Conservation (phyloP, 2,797 vertebrate species). For the Lithobates sylvaticus region DNA sequence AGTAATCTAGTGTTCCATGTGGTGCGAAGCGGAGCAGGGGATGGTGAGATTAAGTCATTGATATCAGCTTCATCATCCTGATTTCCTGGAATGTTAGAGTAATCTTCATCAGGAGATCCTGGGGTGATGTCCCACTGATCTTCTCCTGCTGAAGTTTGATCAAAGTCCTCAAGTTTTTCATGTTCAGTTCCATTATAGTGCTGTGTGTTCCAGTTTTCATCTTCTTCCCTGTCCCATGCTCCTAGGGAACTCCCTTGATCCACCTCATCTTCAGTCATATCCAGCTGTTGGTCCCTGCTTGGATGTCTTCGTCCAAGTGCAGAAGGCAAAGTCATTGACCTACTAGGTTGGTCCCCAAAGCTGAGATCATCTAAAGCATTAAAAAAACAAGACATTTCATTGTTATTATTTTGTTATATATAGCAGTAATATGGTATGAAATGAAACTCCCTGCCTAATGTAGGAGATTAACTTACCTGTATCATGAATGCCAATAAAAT, state of each 20-base stretch:
- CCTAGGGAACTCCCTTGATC: conserved; percentile 60
- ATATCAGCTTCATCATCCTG: conserved; percentile 22
- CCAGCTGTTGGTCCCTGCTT: conserved; percentile 57
- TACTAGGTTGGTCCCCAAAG: conserved; percentile 19
- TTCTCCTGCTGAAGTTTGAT: conserved; percentile 44
- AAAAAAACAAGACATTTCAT: background rate
- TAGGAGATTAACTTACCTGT: conserved; percentile 21
- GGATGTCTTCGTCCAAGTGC: conserved; percentile 32
- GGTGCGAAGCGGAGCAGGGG: background rate
- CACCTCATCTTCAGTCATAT: conserved; percentile 67
- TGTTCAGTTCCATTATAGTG: conserved; percentile 63
- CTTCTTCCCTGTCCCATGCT: conserved; percentile 43
- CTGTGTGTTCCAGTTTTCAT: conserved; percentile 63
- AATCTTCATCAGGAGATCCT: background rate
- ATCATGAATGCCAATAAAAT: background rate
- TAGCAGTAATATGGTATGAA: background rate
- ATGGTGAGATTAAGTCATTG: background rate
- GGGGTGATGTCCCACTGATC: conserved; percentile 55
- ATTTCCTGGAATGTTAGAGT: background rate
- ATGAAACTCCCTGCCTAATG: background rate
- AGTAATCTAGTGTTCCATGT: conserved; percentile 57
- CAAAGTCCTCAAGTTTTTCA: background rate
- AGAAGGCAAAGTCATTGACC: conserved; percentile 34
- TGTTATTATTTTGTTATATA: background rate
- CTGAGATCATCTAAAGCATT: conserved; percentile 13